Base-by-base conservation (phyloP, 2,113 vertebrate genomes). In the Heterotilapia buettikoferi region DNA sequence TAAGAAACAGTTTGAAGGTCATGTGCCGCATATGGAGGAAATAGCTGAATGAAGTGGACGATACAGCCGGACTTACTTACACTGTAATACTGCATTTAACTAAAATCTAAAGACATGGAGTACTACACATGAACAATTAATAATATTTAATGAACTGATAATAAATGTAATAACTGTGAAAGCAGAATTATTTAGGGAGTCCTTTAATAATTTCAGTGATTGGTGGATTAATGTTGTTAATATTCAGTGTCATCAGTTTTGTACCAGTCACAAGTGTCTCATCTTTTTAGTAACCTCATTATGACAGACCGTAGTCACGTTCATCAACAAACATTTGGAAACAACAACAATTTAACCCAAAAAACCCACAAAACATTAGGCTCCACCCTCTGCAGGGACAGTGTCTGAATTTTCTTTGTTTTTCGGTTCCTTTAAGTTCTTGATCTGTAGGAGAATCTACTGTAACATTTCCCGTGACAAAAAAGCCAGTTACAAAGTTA, bases 261-360 rank as follows among this genome's bases (percentile, higher is more conserved):
- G 14, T 59, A 18, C 14, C 56, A 59, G 26, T 0, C 56, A 29
- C 26, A 1, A 14, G 2, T 8, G 9, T 59, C 7, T 59, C 29
- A 59, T 31, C 5, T 59, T 59, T 31, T 59, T 31, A 31, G 7
- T 0, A 59, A 59, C 0, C 0, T 18, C 47, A 50, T 50, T 18
- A 50, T 50, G 47, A 59, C 56, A 9, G 56, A 59, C 14, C 1
- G 16, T 9, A 59, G 56, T 59, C 56, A 16, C 6, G 7, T 13
- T 59, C 26, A 18, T 59, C 56, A 59, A 0, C 56, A 0, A 59
- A 9, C 26, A 59, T 31, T 59, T 59, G 0, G 56, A 59, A 59
- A 31, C 13, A 16, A 14, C n/a, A 54, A 38, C 33, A 36, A 8
- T 36, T 36, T 36, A 36, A 36, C 33, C 31, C 11, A 2, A 54